Evolutionary conservation across 2,888 invertebrate genomes (phyloP).

Genomic region (Drosophila rubida): DNA sequence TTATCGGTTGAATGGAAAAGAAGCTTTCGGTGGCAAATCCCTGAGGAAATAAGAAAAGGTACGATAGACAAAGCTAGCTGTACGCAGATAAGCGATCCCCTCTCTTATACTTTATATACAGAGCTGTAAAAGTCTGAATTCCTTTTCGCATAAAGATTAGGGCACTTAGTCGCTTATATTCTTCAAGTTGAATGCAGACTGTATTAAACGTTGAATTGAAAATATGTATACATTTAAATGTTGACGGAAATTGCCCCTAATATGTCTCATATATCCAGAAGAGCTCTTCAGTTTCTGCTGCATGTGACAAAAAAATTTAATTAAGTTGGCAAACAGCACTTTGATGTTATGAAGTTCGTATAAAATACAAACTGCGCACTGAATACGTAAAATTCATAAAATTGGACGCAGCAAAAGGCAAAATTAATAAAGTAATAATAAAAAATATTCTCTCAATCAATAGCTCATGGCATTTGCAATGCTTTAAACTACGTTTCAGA

Average conservation of each 20-base stretch:
- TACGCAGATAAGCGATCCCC: background rate
- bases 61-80: background rate
- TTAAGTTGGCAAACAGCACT: background rate
- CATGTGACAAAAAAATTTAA: background rate
- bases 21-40: conserved; percentile 13
- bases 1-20: conserved; percentile 41
- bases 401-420: background rate
- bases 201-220: background rate
- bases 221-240: too few relatives aligned
- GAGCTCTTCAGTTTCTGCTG: too few relatives aligned
- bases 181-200: background rate
- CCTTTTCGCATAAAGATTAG: background rate
- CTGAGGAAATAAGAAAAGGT: conserved; percentile 14
- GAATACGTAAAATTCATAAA: conserved; percentile 9
- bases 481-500: conserved; percentile 18
- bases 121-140: background rate
- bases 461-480: too few relatives aligned
- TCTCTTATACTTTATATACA: background rate
- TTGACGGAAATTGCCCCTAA: too few relatives aligned
- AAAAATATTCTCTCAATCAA: background rate
- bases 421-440: conserved; percentile 6
- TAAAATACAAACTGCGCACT: background rate
- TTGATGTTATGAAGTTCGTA: conserved; percentile 1
- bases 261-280: too few relatives aligned
- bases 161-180: background rate